A percentile compares a stretch with the other conserved stretches of the same genome.
phyloP scores from a whole-genome alignment of 1,140 invertebrate genomes.

The Rhynchophorus ferrugineus region DNA sequence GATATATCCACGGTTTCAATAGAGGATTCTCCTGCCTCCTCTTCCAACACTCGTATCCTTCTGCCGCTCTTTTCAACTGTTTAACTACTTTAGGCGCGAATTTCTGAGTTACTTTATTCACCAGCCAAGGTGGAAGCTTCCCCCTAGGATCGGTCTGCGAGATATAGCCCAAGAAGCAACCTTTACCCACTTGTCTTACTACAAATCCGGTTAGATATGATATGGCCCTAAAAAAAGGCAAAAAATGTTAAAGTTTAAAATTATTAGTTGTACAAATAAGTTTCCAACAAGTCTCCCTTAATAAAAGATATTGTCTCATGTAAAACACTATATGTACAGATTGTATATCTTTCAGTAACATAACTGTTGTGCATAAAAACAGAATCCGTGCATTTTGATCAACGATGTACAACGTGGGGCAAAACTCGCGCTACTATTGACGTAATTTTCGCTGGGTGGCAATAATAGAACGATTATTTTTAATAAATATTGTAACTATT shows the following conservation, averaged over 20 bases:
- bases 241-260: background rate
- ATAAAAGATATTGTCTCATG: too few species aligned
- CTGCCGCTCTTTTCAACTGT: slow-evolving; percentile 71
- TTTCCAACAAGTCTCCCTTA: too few species aligned
- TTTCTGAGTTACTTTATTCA: slow-evolving; percentile 82
- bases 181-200: slow-evolving; percentile 43
- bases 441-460: too few species aligned
- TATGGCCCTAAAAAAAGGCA: slow-evolving; percentile 45
- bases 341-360: too few species aligned
- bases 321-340: too few species aligned
- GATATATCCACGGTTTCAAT: slow-evolving; percentile 79
- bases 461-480: too few species aligned
- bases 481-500: too few species aligned
- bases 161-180: slow-evolving; percentile 75
- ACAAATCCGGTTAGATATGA: slow-evolving; percentile 63
- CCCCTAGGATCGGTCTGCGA: slow-evolving; percentile 84
- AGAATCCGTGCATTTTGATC: too few species aligned
- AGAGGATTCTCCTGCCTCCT: slow-evolving; percentile 58
- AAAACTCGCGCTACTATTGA: too few species aligned
- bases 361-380: too few species aligned
- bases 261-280: too few species aligned
- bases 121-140: slow-evolving; percentile 79
- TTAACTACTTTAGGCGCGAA: slow-evolving; percentile 78
- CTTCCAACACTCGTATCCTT: slow-evolving; percentile 64
- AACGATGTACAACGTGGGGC: too few species aligned